Conservation (phyloP, 2,113 vertebrate species). For the Catharus fuscescens region DNA sequence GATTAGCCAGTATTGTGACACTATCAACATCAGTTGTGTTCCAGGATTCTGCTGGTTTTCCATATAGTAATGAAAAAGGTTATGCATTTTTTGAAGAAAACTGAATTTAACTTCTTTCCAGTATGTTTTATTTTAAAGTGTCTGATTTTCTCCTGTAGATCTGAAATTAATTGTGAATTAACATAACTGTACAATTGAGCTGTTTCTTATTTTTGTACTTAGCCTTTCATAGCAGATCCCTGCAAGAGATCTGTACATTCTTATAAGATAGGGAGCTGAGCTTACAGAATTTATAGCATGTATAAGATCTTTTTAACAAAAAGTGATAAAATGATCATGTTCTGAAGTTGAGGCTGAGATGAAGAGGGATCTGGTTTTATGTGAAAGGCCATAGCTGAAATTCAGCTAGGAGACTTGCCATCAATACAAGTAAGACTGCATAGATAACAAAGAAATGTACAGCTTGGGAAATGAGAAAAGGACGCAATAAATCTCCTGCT, state of each 20-base stretch:
- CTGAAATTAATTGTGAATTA: not conserved
- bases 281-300: not conserved
- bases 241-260: not conserved
- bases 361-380: not conserved
- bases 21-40: slow-evolving; percentile 2
- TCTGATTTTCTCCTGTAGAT: not conserved
- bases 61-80: slow-evolving; percentile 4
- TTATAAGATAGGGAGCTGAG: not conserved
- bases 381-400: not conserved
- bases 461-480: not conserved
- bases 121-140: not conserved
- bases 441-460: not conserved
- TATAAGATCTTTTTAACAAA: not conserved
- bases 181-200: not conserved
- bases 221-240: not conserved
- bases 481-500: not conserved
- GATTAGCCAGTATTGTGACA: not conserved
- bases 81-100: not conserved
- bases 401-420: not conserved
- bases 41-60: slow-evolving; percentile 14
- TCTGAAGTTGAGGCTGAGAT: not conserved
- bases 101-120: not conserved
- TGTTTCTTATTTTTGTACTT: not conserved
- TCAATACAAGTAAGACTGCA: not conserved
- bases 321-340: not conserved